Conservation (phyloP, 2,888 invertebrate genomes). For the Sphinx pinastri region DNA sequence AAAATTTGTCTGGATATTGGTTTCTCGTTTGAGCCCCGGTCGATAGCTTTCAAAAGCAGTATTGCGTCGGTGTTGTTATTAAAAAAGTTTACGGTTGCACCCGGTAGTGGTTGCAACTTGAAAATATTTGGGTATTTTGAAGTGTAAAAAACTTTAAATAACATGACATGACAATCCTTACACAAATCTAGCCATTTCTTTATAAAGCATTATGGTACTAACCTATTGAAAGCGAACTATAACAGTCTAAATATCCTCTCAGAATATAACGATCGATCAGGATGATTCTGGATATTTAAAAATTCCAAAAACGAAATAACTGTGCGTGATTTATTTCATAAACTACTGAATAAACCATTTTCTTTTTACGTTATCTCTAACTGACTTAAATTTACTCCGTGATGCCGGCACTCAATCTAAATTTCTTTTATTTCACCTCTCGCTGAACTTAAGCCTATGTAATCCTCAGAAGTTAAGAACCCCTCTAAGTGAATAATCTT, state of each 20-base stretch:
- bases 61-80: background rate
- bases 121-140: background rate
- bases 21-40: slow-evolving; percentile 27
- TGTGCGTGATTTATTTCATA: too few relatives aligned
- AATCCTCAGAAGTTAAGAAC: slow-evolving; percentile 9
- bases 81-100: background rate
- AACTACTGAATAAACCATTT: background rate
- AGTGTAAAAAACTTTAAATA: too few relatives aligned
- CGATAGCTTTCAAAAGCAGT: background rate
- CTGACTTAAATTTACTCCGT: slow-evolving; percentile 4
- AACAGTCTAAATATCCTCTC: too few relatives aligned
- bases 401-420: slow-evolving; percentile 4
- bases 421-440: slow-evolving; percentile 24
- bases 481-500: background rate
- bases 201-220: too few relatives aligned
- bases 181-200: too few relatives aligned
- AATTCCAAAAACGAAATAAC: too few relatives aligned
- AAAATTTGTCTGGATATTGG: slow-evolving; percentile 39
- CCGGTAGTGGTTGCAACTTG: background rate
- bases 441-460: background rate
- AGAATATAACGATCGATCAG: too few relatives aligned
- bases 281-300: too few relatives aligned
- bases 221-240: too few relatives aligned
- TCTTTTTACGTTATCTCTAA: background rate
- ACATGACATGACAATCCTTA: too few relatives aligned